Conservation (phyloP, 1,140 invertebrate species). For the Zaprionus vittiger region DNA sequence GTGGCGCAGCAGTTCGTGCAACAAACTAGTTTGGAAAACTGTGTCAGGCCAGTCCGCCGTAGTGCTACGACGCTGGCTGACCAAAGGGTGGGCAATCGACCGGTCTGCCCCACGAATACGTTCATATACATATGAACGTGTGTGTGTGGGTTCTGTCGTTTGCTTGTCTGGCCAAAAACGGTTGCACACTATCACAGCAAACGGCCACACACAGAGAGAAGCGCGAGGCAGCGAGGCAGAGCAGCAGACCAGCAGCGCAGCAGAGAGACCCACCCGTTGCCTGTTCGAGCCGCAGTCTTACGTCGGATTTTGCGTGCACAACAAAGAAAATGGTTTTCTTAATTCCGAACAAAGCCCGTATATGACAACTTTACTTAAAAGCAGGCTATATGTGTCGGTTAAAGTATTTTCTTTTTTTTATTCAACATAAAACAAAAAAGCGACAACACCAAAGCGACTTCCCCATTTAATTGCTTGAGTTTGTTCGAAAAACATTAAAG, state of each 20-base stretch:
- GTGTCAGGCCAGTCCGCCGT: slow-evolving; percentile 8
- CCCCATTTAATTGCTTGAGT: background rate
- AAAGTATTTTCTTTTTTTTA: background rate
- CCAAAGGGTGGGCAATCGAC: slow-evolving; percentile 30
- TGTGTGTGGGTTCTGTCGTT: slow-evolving; percentile 8
- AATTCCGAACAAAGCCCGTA: slow-evolving; percentile 20
- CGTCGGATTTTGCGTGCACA: slow-evolving; percentile 37
- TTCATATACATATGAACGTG: background rate
- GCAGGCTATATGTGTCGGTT: background rate
- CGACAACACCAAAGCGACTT: background rate
- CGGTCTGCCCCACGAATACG: slow-evolving; percentile 1
- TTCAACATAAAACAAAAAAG: background rate
- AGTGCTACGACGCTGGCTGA: slow-evolving; percentile 8
- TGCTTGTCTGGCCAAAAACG: slow-evolving; percentile 32
- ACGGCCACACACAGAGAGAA: background rate
- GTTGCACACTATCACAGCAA: slow-evolving; percentile 7
- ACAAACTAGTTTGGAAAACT: slow-evolving; percentile 11
- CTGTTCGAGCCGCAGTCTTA: slow-evolving; percentile 32
- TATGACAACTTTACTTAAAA: slow-evolving; percentile 4
- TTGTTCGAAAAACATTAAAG: background rate
- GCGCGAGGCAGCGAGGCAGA: slow-evolving; percentile 3
- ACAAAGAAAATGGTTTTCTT: slow-evolving; percentile 34
- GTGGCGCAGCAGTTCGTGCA: slow-evolving; percentile 3
- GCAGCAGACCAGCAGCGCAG: slow-evolving; percentile 15
- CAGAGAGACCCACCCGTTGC: slow-evolving; percentile 20